phyloP scores from a whole-genome alignment of 1,140 invertebrate species.

The Kradibia gibbosae region DNA sequence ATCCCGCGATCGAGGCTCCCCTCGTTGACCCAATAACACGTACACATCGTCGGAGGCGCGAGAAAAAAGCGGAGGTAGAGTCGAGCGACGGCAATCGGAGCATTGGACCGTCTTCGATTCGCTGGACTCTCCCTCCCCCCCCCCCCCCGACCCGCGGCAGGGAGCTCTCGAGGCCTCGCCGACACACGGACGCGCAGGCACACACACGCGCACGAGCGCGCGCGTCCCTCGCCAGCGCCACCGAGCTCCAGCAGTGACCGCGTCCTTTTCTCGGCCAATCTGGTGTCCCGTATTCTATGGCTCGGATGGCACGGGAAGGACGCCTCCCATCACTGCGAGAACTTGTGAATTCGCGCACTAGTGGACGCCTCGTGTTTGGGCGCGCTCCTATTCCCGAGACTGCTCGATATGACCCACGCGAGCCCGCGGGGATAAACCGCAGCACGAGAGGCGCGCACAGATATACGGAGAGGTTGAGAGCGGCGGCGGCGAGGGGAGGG shows the following conservation, averaged over 20 bases:
- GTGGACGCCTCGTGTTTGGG: not conserved
- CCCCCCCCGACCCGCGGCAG: not conserved
- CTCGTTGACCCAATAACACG: too few relatives aligned
- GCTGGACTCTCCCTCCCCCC: not conserved
- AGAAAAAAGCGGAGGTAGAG: too few relatives aligned
- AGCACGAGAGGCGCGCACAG: not conserved
- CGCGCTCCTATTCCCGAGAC: not conserved
- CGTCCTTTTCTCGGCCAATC: conserved; percentile 26
- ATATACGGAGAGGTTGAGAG: not conserved
- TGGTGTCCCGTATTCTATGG: conserved; percentile 12
- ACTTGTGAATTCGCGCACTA: conserved; percentile 6
- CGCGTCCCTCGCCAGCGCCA: not conserved
- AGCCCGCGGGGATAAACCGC: conserved; percentile 20
- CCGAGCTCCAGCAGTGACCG: conserved; percentile 17
- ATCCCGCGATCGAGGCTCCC: too few relatives aligned
- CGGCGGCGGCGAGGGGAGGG: not conserved
- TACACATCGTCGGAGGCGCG: too few relatives aligned
- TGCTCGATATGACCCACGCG: not conserved
- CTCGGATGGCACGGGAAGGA: not conserved
- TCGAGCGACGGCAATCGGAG: conserved; percentile 5
- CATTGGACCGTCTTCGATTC: not conserved
- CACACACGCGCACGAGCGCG: too few relatives aligned
- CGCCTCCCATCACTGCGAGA: not conserved
- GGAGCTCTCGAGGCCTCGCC: not conserved
- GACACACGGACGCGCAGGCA: not conserved